phyloP scores from a whole-genome alignment of 2,888 invertebrate genomes.

The Lasioglossum marginatum region DNA sequence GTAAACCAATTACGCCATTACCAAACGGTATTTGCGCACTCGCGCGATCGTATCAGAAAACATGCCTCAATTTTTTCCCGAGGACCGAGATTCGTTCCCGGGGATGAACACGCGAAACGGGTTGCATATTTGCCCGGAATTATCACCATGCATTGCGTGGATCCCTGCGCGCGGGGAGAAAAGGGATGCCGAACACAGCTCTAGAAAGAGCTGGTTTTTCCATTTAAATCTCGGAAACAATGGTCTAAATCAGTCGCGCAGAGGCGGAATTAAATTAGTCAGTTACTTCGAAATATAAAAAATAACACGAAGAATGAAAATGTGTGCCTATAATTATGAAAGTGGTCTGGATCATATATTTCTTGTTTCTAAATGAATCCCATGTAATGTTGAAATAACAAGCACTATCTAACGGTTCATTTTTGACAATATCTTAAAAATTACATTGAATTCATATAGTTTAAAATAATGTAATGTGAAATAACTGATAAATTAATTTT shows the following conservation, averaged over 20 bases:
- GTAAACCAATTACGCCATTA: constrained; percentile 12
- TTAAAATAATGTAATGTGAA: too few species aligned
- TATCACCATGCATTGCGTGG: background rate
- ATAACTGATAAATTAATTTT: too few species aligned
- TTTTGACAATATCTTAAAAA: too few species aligned
- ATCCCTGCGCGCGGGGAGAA: background rate
- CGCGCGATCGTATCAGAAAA: constrained; percentile 5
- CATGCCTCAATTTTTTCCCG: background rate
- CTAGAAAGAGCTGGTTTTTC: constrained; percentile 18
- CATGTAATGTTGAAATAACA: too few species aligned
- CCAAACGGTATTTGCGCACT: background rate
- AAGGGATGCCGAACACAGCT: background rate
- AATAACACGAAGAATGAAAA: constrained; percentile 1
- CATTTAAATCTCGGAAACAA: constrained; percentile 36
- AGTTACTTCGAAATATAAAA: background rate
- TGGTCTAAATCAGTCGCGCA: constrained; percentile 31
- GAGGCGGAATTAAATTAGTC: constrained; percentile 27
- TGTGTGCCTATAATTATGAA: too few species aligned
- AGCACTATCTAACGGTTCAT: too few species aligned
- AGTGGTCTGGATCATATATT: too few species aligned
- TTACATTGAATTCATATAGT: too few species aligned
- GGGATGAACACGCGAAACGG: background rate
- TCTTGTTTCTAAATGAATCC: too few species aligned
- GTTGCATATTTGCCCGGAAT: constrained; percentile 22
- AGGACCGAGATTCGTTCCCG: constrained; percentile 13